Percentiles rank a stretch among this genome's conserved stretches.
phyloP scores from a whole-genome alignment of 2,113 vertebrate genomes.

The Smithornis capensis region DNA sequence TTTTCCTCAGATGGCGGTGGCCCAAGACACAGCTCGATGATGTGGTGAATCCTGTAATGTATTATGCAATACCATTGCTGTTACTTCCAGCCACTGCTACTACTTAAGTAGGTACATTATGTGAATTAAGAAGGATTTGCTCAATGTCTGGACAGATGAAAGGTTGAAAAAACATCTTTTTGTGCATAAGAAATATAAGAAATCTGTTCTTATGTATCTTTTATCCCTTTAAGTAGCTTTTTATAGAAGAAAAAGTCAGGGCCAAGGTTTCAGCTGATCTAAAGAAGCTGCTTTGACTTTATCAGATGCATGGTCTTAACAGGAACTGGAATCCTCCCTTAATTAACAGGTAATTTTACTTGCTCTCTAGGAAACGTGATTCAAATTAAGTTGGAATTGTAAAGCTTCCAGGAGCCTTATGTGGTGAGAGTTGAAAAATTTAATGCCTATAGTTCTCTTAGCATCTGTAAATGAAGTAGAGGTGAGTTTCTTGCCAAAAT shows the following conservation, averaged over 20 bases:
- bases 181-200: too few relatives aligned
- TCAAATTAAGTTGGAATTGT: background rate
- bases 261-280: background rate
- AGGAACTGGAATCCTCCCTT: background rate
- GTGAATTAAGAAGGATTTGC: background rate
- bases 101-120: background rate
- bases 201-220: background rate
- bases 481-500: background rate
- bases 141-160: background rate
- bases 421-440: background rate
- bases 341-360: background rate
- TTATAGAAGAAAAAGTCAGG: background rate
- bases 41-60: background rate
- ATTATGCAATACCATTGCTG: background rate
- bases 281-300: background rate
- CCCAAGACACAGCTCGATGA: background rate
- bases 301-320: background rate
- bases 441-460: background rate
- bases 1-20: background rate
- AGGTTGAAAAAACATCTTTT: background rate
- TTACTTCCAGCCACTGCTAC: background rate
- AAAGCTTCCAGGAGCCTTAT: background rate
- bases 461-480: background rate
- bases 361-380: background rate
- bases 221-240: background rate